Evolutionary conservation across 2,113 vertebrate species (phyloP).

Genomic region (Leucoraja erinaceus): DNA sequence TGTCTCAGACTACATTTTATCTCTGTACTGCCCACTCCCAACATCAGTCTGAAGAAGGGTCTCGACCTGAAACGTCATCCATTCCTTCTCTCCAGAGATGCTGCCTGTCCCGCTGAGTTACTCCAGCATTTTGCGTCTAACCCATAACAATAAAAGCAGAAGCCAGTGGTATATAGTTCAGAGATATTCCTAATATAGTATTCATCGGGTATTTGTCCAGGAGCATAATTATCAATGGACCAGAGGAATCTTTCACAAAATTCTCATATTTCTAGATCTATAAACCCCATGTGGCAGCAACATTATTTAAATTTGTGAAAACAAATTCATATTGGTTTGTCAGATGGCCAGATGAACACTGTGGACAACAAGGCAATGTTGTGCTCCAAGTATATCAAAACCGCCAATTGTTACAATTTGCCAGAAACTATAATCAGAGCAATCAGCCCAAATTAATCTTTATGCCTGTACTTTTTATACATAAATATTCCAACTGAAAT

Average conservation of each 20-base stretch:
- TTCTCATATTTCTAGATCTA: neutral
- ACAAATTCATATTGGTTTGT: neutral
- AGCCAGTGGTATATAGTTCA: neutral
- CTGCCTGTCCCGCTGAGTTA: too few relatives aligned
- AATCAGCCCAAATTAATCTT: neutral
- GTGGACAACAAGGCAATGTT: neutral
- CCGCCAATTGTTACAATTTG: neutral
- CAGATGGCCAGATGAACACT: neutral
- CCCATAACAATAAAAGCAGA: neutral
- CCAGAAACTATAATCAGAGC: neutral
- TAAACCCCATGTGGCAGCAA: neutral
- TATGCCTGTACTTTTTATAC: neutral
- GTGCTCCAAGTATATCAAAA: neutral
- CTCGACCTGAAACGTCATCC: too few relatives aligned
- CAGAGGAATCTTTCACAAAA: neutral
- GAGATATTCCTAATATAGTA: neutral
- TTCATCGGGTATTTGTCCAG: neutral
- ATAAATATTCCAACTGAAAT: neutral
- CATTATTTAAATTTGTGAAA: neutral
- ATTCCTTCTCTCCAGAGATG: too few relatives aligned
- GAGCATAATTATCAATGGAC: neutral
- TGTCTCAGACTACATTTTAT: too few relatives aligned
- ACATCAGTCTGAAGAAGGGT: too few relatives aligned
- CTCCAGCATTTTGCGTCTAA: too few relatives aligned
- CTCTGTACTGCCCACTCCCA: too few relatives aligned